Evolutionary conservation across 2,797 vertebrate species (phyloP).

Genomic region (Neomorphus geoffroyi): DNA sequence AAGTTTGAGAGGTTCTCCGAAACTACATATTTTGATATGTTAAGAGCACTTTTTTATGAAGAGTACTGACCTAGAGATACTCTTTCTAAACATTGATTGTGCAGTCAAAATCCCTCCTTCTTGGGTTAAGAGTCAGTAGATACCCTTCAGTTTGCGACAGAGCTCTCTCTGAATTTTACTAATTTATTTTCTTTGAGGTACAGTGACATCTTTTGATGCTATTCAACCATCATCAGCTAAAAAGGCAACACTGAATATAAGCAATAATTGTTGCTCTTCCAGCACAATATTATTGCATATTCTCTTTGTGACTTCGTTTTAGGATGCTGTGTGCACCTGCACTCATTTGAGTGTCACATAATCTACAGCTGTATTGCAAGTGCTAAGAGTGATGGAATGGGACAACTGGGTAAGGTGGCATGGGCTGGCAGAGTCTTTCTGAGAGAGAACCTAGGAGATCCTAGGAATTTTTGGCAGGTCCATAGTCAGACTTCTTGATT

Average conservation of each 20-base stretch:
- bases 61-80: neutral
- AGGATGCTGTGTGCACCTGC: neutral
- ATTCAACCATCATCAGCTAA: neutral
- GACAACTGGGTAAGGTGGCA: neutral
- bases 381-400: neutral
- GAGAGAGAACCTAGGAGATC: neutral
- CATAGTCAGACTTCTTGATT: neutral
- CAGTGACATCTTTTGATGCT: neutral
- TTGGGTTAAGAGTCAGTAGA: neutral
- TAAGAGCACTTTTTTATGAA: neutral
- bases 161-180: neutral
- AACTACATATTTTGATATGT: neutral
- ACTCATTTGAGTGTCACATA: neutral
- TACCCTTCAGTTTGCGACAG: neutral
- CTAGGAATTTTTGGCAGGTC: neutral
- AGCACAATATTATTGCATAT: neutral
- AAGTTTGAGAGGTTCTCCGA: neutral
- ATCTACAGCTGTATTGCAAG: neutral
- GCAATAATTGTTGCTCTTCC: neutral
- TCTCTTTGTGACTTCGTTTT: neutral
- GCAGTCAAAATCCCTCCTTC: constrained; percentile 13
- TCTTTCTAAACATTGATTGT: neutral
- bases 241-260: neutral
- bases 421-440: neutral
- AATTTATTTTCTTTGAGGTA: neutral